Conservation (phyloP, 1,140 invertebrate genomes). For the Macrocentrus cingulum region DNA sequence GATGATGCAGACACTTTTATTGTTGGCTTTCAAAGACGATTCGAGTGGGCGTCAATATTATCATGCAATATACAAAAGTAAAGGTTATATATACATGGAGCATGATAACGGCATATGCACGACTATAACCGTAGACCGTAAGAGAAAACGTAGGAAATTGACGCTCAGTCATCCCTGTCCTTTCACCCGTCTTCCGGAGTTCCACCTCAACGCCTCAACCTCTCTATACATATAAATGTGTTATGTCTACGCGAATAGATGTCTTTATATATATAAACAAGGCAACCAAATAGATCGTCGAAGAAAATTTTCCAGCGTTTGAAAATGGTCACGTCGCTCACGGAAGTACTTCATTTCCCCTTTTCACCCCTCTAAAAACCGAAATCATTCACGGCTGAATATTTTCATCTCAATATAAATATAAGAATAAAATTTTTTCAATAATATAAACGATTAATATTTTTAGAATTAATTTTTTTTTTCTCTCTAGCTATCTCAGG, state of each 20-base stretch:
- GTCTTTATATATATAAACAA: neutral
- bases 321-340: conserved; percentile 12
- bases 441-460: no score
- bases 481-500: no score
- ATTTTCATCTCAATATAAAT: no score
- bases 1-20: neutral
- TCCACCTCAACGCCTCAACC: neutral
- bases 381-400: no score
- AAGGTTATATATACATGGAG: conserved; percentile 28
- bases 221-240: conserved; percentile 4
- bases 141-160: conserved; percentile 19
- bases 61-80: conserved; percentile 28
- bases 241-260: conserved; percentile 3
- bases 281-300: neutral
- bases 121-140: conserved; percentile 12
- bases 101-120: no score
- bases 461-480: no score
- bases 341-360: no score
- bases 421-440: no score
- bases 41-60: conserved; percentile 35
- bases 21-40: conserved; percentile 23
- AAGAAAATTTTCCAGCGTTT: conserved; percentile 18
- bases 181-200: no score
- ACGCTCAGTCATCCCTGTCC: conserved; percentile 10
- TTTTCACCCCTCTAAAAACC: no score